These are phyloP conservation scores for Cichladusa arquata DNA, from an alignment of 2,113 vertebrate species.

Conservation along the genomic window DNA sequence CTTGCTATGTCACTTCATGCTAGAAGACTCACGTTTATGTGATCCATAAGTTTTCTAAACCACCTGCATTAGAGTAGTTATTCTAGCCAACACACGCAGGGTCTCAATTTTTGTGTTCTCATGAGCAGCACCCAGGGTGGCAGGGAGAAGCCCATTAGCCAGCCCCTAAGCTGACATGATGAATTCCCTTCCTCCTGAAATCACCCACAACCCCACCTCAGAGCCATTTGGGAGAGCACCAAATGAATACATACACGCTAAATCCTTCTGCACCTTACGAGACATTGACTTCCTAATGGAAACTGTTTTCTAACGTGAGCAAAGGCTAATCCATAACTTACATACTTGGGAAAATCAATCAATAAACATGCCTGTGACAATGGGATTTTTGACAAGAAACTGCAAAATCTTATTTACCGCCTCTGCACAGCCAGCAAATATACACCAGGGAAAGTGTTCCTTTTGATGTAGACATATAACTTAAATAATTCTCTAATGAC, in stretches of 20 bases:
- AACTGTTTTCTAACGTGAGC: background rate
- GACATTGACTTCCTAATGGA: background rate
- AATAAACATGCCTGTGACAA: background rate
- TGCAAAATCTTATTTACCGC: conserved; percentile 31
- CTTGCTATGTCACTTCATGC: conserved; percentile 35
- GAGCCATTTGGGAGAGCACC: background rate
- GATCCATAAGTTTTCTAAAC: conserved; percentile 19
- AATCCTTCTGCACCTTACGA: background rate
- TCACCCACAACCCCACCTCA: background rate
- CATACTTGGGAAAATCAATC: background rate
- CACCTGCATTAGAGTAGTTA: conserved; percentile 27
- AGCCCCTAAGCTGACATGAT: background rate
- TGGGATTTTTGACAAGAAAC: conserved; percentile 28
- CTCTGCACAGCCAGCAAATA: conserved; percentile 1
- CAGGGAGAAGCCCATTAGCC: background rate
- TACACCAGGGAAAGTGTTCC: background rate
- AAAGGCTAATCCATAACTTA: background rate
- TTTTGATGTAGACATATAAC: conserved; percentile 13
- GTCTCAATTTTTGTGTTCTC: background rate
- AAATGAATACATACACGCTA: background rate
- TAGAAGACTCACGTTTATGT: conserved; percentile 5
- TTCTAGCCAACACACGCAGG: background rate
- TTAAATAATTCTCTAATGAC: conserved; percentile 23
- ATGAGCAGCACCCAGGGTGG: background rate
- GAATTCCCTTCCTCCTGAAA: background rate